Conservation (phyloP, 2,113 vertebrate genomes). For the Anseranas semipalmata region DNA sequence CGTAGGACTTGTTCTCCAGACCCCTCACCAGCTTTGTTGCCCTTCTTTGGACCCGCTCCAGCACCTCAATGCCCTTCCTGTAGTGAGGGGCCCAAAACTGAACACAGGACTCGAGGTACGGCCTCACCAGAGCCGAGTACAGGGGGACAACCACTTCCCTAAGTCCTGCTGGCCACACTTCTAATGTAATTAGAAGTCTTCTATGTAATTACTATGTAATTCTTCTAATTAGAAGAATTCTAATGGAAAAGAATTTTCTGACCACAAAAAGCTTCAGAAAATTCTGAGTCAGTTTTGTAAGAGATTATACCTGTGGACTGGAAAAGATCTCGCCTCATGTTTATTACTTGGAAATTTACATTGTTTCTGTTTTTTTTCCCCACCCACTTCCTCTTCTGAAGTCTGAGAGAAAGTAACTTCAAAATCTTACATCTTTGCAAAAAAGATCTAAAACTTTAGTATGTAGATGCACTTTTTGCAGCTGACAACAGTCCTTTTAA, state of each 20-base stretch:
- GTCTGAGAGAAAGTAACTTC: background rate
- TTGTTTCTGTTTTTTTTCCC: background rate
- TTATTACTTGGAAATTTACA: background rate
- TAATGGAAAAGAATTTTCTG: background rate
- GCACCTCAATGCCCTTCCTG: too few relatives aligned
- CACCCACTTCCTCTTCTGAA: background rate
- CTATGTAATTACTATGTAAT: too few relatives aligned
- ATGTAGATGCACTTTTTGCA: background rate
- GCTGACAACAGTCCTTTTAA: background rate
- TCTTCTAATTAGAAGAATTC: too few relatives aligned
- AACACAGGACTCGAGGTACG: too few relatives aligned
- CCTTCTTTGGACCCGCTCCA: too few relatives aligned
- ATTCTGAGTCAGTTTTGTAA: background rate
- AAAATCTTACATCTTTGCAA: background rate
- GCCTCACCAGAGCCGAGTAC: too few relatives aligned
- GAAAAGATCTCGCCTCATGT: background rate
- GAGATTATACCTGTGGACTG: background rate
- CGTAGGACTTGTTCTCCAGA: too few relatives aligned
- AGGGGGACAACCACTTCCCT: too few relatives aligned
- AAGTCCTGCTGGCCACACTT: too few relatives aligned
- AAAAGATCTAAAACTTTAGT: background rate
- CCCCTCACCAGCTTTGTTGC: too few relatives aligned
- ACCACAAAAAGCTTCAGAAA: background rate
- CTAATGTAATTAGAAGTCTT: too few relatives aligned
- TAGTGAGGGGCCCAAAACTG: too few relatives aligned